Evolutionary conservation across 2,888 invertebrate species (phyloP).

Genomic region (Archips xylosteana): DNA sequence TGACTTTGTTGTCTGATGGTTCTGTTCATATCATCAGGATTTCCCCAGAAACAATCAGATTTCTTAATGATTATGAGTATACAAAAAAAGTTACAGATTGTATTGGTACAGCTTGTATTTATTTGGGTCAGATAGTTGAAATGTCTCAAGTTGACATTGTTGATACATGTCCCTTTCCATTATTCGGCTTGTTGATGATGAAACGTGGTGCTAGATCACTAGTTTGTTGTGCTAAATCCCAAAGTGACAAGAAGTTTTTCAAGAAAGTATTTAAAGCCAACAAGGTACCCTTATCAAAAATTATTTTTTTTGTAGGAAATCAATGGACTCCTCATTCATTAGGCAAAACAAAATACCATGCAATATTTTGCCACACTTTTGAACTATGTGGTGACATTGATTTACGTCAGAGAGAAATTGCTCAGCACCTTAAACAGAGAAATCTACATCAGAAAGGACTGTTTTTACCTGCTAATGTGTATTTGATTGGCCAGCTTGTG

Average conservation of each 20-base stretch:
- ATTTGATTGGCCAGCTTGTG: slow-evolving; percentile 85
- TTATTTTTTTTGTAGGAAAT: slow-evolving; percentile 69
- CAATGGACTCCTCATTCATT: slow-evolving; percentile 62
- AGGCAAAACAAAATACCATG: slow-evolving; percentile 74
- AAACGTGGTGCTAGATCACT: slow-evolving; percentile 77
- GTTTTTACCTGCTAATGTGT: slow-evolving; percentile 82
- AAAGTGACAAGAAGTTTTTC: slow-evolving; percentile 73
- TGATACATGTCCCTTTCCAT: slow-evolving; percentile 87
- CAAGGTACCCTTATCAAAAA: slow-evolving; percentile 64
- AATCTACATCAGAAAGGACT: slow-evolving; percentile 75
- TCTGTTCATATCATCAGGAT: slow-evolving; percentile 58
- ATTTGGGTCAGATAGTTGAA: slow-evolving; percentile 69
- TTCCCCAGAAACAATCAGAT: slow-evolving; percentile 68
- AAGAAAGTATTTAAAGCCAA: slow-evolving; percentile 73
- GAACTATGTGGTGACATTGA: slow-evolving; percentile 86
- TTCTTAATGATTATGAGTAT: slow-evolving; percentile 81
- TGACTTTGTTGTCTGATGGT: slow-evolving; percentile 60
- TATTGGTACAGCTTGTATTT: slow-evolving; percentile 67
- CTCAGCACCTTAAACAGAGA: slow-evolving; percentile 59
- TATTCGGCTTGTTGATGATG: slow-evolving; percentile 86
- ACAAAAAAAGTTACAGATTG: slow-evolving; percentile 69
- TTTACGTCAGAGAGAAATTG: slow-evolving; percentile 60
- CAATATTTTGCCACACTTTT: slow-evolving; percentile 83
- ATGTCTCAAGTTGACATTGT: slow-evolving; percentile 72
- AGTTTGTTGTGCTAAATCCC: slow-evolving; percentile 72